These are phyloP conservation scores for Tychaedon coryphoeus DNA, from an alignment of 2,113 vertebrate genomes.

Conservation along the genomic window DNA sequence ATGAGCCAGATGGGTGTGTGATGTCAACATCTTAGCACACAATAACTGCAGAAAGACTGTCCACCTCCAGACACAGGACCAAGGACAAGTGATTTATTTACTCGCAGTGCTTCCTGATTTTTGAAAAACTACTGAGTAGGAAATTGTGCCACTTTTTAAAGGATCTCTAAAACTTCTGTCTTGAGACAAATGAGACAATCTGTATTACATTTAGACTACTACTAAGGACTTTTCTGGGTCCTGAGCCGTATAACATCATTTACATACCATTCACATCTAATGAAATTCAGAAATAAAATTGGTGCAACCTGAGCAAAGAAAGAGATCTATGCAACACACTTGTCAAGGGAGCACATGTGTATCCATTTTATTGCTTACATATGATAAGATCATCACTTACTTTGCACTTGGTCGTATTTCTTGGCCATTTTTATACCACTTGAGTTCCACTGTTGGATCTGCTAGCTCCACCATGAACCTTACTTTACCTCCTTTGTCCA, in stretches of 20 bases:
- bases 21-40: background rate
- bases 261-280: background rate
- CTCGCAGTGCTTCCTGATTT: background rate
- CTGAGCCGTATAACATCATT: background rate
- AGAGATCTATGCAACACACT: background rate
- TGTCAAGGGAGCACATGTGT: background rate
- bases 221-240: background rate
- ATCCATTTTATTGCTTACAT: background rate
- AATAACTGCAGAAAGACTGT: background rate
- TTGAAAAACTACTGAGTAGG: background rate
- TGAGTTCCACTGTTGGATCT: slow-evolving; percentile 95
- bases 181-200: background rate
- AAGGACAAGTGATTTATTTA: background rate
- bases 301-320: background rate
- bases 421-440: slow-evolving; percentile 99
- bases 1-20: background rate
- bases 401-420: slow-evolving; percentile 94
- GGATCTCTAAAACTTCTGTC: background rate
- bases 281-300: background rate
- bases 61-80: background rate
- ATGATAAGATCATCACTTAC: slow-evolving; percentile 74
- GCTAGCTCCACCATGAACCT: slow-evolving; percentile 92
- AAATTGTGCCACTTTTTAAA: background rate
- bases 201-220: background rate
- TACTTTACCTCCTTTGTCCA: slow-evolving; percentile 93